Evolutionary conservation across 1,140 invertebrate genomes (phyloP), one percentile per base, ranked within the genome.

Genomic region (Procambarus virginalis): DNA sequence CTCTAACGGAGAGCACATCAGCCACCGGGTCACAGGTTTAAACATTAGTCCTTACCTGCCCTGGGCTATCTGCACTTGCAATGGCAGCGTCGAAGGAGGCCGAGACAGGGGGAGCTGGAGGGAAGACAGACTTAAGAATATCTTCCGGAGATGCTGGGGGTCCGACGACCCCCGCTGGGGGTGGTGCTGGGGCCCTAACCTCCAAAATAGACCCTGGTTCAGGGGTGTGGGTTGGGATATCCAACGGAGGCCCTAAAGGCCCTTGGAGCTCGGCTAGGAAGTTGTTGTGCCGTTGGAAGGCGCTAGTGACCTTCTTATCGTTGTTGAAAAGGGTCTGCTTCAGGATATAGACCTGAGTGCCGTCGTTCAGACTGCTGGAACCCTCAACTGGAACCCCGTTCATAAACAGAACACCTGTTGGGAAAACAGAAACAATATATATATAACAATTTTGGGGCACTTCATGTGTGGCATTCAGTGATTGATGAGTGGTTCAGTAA

Each of bases 331-430:
- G 75, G 73, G 68, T 77, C 5, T 77, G 51, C 20, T 48, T 17
- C 48, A 85, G 68, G 73, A 85, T 55, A 73, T 85, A 85, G 51
- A 85, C 8, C n/a, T 77, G 48, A 9, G 84, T 85, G 73, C 70
- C 84, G n/a, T 76, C 84, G 0, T 22, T 14, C 5, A 77, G 22
- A 51, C 73, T 85, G 49, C 2, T 76, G 10, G 17, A 48, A 17
- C 46, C 17, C 73, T 77, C 49, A 9, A 46, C 49, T 12, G 49
- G 64, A 34, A 85, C 84, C 45, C 51, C 84, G 10, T 77, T 77
- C 20, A 77, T 51, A 20, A n/a, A 34, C n/a, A 85, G 12, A 14
- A 34, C 14, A 45, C 84, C 84, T 85, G 84, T 9, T 3, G 10
- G 49, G 45, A 81, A 6, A 60, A 55, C 8, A 55, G 6, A 9